Percentiles rank a stretch among this genome's conserved stretches.
Conservation (phyloP, 1,140 invertebrate genomes). For the Watersipora subatra region DNA sequence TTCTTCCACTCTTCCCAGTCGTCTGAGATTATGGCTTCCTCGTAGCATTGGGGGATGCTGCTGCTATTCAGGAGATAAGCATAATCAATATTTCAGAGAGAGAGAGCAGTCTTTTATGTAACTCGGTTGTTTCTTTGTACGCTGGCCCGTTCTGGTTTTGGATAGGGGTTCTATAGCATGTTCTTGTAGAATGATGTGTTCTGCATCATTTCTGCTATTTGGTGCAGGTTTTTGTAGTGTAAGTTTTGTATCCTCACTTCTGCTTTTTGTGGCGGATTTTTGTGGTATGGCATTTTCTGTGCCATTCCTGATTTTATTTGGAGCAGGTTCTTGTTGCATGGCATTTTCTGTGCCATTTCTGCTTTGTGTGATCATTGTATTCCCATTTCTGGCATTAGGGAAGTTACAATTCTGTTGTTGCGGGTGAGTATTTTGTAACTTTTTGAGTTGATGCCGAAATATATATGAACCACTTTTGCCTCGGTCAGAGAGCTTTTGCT, state of each 20-base stretch:
- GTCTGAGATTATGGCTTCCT: constrained; percentile 23
- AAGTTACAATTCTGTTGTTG: neutral
- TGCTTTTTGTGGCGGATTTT: no score
- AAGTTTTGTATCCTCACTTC: no score
- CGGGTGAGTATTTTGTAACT: neutral
- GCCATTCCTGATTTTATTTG: neutral
- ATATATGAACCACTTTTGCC: neutral
- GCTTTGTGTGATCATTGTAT: neutral
- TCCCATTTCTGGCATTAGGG: neutral
- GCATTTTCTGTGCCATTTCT: neutral
- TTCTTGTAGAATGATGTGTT: neutral
- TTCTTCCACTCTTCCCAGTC: constrained; percentile 26
- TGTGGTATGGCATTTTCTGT: neutral
- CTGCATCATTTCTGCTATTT: neutral
- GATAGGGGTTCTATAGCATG: neutral
- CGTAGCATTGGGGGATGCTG: constrained; percentile 15
- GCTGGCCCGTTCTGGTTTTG: no score
- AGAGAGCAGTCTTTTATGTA: neutral
- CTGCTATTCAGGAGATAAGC: no score
- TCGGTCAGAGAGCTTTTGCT: neutral
- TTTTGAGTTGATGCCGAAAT: neutral
- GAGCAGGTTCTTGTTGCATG: neutral
- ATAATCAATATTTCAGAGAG: no score
- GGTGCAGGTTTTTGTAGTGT: neutral
- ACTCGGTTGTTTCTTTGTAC: no score